Conservation (phyloP, 2,113 vertebrate species). For the Bothrops jararaca region DNA sequence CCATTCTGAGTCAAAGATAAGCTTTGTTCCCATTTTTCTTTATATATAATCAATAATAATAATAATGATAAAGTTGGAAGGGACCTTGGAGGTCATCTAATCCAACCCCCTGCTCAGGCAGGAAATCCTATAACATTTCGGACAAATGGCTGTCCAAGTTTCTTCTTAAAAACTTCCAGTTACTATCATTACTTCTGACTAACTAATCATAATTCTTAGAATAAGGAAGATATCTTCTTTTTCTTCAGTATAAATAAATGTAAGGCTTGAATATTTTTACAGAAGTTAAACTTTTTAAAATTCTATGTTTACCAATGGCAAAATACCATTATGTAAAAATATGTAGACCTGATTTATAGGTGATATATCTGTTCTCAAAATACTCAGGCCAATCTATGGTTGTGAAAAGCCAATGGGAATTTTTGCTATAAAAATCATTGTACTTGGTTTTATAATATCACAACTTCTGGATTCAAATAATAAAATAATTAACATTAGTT, state of each 20-base stretch:
- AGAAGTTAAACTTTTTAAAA: neutral
- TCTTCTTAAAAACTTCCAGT: too few relatives aligned
- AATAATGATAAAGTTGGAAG: too few relatives aligned
- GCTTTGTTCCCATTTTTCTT: neutral
- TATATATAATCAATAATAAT: neutral
- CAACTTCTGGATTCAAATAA: neutral
- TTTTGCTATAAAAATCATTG: neutral
- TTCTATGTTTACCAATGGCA: neutral
- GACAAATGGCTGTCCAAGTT: too few relatives aligned
- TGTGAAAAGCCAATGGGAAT: neutral
- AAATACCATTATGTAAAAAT: neutral
- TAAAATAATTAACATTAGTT: neutral
- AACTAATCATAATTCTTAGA: neutral
- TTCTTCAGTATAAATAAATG: neutral
- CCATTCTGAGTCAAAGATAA: neutral
- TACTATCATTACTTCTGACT: neutral
- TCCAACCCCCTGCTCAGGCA: too few relatives aligned
- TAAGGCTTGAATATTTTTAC: neutral
- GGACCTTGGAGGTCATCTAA: too few relatives aligned
- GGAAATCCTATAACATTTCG: too few relatives aligned
- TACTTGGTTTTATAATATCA: neutral
- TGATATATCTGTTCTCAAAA: neutral
- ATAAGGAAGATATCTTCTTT: neutral
- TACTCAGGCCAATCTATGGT: neutral
- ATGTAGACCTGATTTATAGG: neutral